Evolutionary conservation across 2,113 vertebrate genomes (phyloP).

Genomic region (Ceyx margarethae): DNA sequence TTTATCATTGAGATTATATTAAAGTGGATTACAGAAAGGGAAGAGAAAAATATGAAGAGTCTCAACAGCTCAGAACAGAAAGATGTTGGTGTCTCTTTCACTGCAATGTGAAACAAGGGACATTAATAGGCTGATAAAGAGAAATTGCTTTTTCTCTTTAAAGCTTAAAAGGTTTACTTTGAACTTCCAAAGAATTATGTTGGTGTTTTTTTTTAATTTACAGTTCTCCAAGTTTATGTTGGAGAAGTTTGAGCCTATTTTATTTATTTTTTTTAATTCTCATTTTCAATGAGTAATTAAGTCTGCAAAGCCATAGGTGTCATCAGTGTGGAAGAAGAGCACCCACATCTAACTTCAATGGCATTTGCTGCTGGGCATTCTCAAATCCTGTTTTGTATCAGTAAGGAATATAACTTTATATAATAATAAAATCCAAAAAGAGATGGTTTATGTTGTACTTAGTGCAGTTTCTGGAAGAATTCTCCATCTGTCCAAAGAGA

Average conservation of each 20-base stretch:
- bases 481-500: background rate
- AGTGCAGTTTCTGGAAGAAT: constrained; percentile 12
- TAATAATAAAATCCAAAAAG: background rate
- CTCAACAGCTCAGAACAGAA: constrained; percentile 25
- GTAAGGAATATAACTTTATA: background rate
- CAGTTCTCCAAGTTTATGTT: constrained; percentile 20
- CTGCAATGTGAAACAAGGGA: background rate
- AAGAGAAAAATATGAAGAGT: constrained; percentile 18
- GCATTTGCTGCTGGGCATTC: background rate
- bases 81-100: background rate
- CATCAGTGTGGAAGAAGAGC: background rate
- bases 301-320: background rate
- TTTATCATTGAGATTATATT: constrained; percentile 57
- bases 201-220: background rate
- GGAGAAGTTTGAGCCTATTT: background rate
- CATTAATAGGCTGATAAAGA: constrained; percentile 32
- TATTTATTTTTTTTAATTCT: constrained; percentile 39
- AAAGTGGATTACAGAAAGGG: constrained; percentile 14
- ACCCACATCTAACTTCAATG: background rate
- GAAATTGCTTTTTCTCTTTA: constrained; percentile 38
- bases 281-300: background rate
- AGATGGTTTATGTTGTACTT: background rate
- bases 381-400: background rate
- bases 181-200: background rate
- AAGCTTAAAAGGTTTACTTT: constrained; percentile 30